Evolutionary conservation across 2,113 vertebrate species (phyloP).

Genomic region (Gopherus evgoodei): DNA sequence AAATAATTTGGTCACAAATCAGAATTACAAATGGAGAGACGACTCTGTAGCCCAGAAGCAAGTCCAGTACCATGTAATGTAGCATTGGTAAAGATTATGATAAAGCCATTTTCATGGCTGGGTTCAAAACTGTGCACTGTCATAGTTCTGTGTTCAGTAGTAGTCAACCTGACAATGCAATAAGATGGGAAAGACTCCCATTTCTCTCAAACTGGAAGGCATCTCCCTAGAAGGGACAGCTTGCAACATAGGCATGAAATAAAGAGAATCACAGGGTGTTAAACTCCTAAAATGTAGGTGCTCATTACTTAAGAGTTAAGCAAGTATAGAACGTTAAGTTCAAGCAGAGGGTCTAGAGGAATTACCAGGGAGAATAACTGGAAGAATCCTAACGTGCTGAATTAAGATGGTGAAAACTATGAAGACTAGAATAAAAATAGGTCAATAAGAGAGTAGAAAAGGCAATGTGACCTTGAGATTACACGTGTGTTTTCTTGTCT

Average conservation of each 20-base stretch:
- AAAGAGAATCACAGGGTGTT: neutral
- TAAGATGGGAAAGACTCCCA: conserved; percentile 20
- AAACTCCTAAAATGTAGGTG: neutral
- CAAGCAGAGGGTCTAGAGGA: neutral
- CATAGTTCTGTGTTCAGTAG: conserved; percentile 32
- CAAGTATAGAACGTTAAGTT: neutral
- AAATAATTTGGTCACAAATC: conserved; percentile 39
- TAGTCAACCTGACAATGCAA: conserved; percentile 40
- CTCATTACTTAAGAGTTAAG: neutral
- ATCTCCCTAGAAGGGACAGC: conserved; percentile 17
- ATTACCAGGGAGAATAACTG: conserved; percentile 20
- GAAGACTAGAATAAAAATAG: conserved; percentile 20
- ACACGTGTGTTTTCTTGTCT: conserved; percentile 20
- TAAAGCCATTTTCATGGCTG: conserved; percentile 24
- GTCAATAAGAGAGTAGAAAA: conserved; percentile 38
- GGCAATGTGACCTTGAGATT: neutral
- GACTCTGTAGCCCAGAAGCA: conserved; percentile 37
- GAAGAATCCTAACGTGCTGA: conserved; percentile 35
- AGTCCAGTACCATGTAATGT: conserved; percentile 37
- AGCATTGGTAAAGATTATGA: conserved; percentile 56
- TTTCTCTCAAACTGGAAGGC: neutral
- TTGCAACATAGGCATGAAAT: conserved; percentile 14
- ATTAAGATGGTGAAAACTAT: conserved; percentile 22
- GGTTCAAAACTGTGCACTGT: conserved; percentile 21
- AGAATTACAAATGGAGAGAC: conserved; percentile 55